These are phyloP conservation scores for Eufriesea mexicana DNA, from an alignment of 1,140 invertebrate genomes.

Conservation along the genomic window DNA sequence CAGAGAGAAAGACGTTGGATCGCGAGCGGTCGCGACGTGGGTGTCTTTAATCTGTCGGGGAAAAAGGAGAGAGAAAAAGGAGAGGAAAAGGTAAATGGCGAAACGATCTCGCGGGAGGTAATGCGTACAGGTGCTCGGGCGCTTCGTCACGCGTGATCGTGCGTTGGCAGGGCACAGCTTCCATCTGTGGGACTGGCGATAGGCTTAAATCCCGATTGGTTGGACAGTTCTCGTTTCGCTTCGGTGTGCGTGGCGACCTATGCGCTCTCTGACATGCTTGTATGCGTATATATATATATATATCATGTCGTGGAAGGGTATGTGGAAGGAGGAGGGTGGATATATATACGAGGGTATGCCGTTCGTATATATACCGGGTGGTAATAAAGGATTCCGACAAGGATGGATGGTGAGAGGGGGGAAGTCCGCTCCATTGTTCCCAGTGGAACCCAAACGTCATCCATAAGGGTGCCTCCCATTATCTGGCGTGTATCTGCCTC, in stretches of 20 bases:
- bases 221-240: conserved; percentile 68
- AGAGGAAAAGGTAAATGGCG: neutral
- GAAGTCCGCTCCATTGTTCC: conserved; percentile 77
- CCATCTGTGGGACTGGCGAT: conserved; percentile 74
- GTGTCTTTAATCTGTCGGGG: conserved; percentile 25
- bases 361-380: conserved; percentile 66
- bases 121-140: conserved; percentile 47
- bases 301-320: neutral
- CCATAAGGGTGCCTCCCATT: conserved; percentile 79
- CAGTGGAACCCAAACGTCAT: conserved; percentile 75
- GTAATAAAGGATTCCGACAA: conserved; percentile 81
- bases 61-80: neutral
- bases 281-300: no score
- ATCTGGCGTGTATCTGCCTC: conserved; percentile 72
- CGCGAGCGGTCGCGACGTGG: conserved; percentile 16
- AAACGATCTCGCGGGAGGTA: conserved; percentile 19
- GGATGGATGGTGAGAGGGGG: conserved; percentile 72
- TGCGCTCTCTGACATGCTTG: conserved; percentile 2
- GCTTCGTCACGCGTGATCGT: conserved; percentile 22
- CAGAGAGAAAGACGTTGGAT: no score
- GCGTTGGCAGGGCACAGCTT: conserved; percentile 57
- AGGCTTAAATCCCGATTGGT: conserved; percentile 80
- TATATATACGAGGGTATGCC: conserved; percentile 54
- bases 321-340: conserved; percentile 35
- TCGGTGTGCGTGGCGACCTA: conserved; percentile 42